These are phyloP conservation scores for Ennomos fuscantarius DNA, from an alignment of 2,888 invertebrate genomes.

Conservation along the genomic window DNA sequence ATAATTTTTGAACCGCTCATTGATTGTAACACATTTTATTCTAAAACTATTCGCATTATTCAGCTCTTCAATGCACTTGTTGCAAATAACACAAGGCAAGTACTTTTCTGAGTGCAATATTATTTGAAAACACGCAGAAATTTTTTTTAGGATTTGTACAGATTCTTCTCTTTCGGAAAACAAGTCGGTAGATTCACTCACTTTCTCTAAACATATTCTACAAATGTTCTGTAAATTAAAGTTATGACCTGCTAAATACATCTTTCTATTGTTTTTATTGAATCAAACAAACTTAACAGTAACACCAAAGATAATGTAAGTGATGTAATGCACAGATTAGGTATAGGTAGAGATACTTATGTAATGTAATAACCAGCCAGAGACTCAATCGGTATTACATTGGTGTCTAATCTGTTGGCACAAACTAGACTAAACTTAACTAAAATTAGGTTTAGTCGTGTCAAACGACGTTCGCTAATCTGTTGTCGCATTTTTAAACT, in stretches of 20 bases:
- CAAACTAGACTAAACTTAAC: too few relatives aligned
- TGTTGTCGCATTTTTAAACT: too few relatives aligned
- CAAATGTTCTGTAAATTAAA: conserved; percentile 46
- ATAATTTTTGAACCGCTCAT: conserved; percentile 54
- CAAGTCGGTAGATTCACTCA: conserved; percentile 43
- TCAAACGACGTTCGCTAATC: too few relatives aligned
- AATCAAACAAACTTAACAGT: too few relatives aligned
- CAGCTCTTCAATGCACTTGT: conserved; percentile 60
- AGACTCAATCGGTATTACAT: too few relatives aligned
- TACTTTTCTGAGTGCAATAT: conserved; percentile 49
- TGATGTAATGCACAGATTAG: too few relatives aligned
- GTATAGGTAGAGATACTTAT: too few relatives aligned
- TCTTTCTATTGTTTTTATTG: too few relatives aligned
- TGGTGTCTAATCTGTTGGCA: too few relatives aligned
- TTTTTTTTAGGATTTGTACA: conserved; percentile 56
- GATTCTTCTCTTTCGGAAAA: conserved; percentile 50
- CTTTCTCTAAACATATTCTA: conserved; percentile 61
- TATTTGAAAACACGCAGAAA: conserved; percentile 67
- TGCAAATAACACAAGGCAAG: conserved; percentile 64
- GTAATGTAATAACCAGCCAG: too few relatives aligned
- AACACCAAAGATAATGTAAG: too few relatives aligned
- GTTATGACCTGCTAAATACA: background rate
- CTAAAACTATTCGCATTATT: conserved; percentile 61
- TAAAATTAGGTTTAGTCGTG: too few relatives aligned
- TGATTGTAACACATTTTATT: conserved; percentile 63